phyloP scores from a whole-genome alignment of 2,113 vertebrate species.

The Empidonax alnorum region DNA sequence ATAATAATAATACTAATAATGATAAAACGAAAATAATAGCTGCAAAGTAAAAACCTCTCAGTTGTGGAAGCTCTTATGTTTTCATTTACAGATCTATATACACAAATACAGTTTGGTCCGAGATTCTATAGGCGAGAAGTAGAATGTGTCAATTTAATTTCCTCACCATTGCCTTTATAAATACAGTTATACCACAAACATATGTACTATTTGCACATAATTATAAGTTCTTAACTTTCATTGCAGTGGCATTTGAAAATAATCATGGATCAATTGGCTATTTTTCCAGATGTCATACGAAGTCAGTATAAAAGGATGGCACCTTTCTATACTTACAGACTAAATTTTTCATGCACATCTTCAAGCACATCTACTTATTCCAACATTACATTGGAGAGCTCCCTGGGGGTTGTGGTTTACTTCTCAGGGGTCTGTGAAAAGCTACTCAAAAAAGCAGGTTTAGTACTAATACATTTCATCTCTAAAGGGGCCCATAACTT shows the following conservation, averaged over 20 bases:
- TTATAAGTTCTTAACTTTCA: background rate
- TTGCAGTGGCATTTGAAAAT: background rate
- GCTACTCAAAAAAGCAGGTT: background rate
- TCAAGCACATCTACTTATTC: background rate
- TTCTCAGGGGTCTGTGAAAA: background rate
- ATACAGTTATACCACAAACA: background rate
- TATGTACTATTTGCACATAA: background rate
- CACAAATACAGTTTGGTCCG: background rate
- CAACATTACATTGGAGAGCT: background rate
- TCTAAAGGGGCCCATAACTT: background rate
- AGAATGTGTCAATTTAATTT: background rate
- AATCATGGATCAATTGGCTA: background rate
- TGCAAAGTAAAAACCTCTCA: background rate
- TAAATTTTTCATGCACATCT: background rate
- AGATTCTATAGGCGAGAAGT: background rate
- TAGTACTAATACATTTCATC: background rate
- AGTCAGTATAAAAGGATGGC: background rate
- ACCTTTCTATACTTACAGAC: background rate
- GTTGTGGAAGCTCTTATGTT: background rate
- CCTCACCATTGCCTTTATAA: background rate
- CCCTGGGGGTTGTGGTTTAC: background rate
- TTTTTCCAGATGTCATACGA: background rate
- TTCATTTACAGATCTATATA: background rate
- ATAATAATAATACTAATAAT: background rate
- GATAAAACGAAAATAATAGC: background rate